Evolutionary conservation across 2,888 invertebrate genomes (phyloP), one percentile per base, ranked within the genome.

Genomic region (Cryptus armator): DNA sequence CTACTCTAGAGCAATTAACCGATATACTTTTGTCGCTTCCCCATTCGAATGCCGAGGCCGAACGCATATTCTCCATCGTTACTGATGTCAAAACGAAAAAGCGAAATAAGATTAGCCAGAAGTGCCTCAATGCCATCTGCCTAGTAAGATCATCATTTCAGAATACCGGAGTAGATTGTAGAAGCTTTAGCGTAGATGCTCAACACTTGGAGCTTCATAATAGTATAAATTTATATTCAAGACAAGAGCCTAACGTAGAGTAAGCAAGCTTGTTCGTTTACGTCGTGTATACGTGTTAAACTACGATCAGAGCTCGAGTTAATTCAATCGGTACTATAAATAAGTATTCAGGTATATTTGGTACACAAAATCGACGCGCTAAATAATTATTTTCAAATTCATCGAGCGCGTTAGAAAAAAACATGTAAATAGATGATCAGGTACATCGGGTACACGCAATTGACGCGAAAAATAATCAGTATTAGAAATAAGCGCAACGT

Each of bases 31-130:
- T 78, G 19, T 78, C 78, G 6, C 59, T 78, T 68, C 70, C 83
- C 32, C 87, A 85, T 71, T 72, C 78, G 6, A 83, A 85, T 48
- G 83, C 85, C 37, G 83, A 83, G 46, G 83, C 83, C 5, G 79
- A 83, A 53, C 74, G 86, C 29, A 78, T 87, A 75, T 87, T 86
- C 84, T 87, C 86, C 10, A 67, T 85, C n/a, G 77, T 87, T 12
- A 83, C 82, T 12, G 85, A 87, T 24, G 70, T 83, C 1, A 53
- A 70, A 68, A 82, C 81, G 48, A 83, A 87, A 12, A 78, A 70
- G n/a, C 68, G 78, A 10, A 78, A 78, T 44, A n/a, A n/a, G 12
- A 12, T 78, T 12, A 44, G 46, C 16, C 19, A 64, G 16, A 43
- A 78, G 19, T 51, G 48, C 24, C 10, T 78, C n/a, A 70, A 78